Conservation (phyloP, 2,797 vertebrate genomes). For the Varecia variegata region DNA sequence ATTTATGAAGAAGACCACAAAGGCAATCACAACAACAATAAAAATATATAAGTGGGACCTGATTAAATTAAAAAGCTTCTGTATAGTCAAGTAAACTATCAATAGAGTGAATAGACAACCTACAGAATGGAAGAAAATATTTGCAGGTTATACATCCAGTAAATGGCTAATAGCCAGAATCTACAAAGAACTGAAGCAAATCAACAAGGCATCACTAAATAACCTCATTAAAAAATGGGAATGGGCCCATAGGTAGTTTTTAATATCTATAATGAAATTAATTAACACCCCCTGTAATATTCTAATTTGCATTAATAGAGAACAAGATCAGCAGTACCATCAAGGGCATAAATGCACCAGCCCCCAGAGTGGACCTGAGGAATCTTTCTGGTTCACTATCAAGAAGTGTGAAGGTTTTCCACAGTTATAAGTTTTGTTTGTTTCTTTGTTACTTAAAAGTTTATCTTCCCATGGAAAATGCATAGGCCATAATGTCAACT, state of each 20-base stretch:
- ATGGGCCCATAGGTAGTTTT: neutral
- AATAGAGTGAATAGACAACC: too few relatives aligned
- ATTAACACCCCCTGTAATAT: neutral
- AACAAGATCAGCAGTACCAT: neutral
- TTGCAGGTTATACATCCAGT: too few relatives aligned
- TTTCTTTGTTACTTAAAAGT: neutral
- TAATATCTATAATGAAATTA: conserved; percentile 26
- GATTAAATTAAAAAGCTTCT: too few relatives aligned
- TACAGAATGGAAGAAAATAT: too few relatives aligned
- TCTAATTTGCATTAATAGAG: neutral
- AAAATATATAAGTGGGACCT: too few relatives aligned
- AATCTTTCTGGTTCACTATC: neutral
- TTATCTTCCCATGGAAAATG: neutral
- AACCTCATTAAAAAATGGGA: too few relatives aligned
- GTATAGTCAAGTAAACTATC: too few relatives aligned
- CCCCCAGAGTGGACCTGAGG: neutral
- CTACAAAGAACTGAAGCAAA: too few relatives aligned
- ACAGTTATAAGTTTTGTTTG: neutral
- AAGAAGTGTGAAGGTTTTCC: neutral
- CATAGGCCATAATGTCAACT: neutral
- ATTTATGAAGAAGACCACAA: too few relatives aligned
- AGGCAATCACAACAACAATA: too few relatives aligned
- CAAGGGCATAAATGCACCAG: neutral
- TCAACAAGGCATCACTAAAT: too few relatives aligned
- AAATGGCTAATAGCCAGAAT: too few relatives aligned